These are phyloP conservation scores for Hozukius guyotensis DNA, from an alignment of 2,797 vertebrate species.

Conservation along the genomic window DNA sequence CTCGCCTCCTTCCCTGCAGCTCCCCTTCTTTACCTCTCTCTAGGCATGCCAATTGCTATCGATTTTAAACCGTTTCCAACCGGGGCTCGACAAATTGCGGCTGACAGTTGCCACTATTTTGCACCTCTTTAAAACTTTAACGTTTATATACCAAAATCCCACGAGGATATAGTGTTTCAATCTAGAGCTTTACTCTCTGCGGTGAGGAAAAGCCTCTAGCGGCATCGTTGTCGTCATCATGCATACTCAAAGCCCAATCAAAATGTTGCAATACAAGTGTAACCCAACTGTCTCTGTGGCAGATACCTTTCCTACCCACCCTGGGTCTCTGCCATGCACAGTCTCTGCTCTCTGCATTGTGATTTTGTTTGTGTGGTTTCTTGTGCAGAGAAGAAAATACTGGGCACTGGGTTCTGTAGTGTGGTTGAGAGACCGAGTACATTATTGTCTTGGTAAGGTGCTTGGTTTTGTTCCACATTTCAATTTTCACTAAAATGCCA, in stretches of 20 bases:
- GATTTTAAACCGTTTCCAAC: constrained; percentile 40
- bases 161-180: constrained; percentile 7
- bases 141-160: constrained; percentile 6
- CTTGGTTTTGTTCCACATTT: background rate
- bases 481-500: background rate
- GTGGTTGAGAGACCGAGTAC: background rate
- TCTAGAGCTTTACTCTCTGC: background rate
- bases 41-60: constrained; percentile 31
- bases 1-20: background rate
- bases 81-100: constrained; percentile 27
- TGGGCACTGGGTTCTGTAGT: constrained; percentile 12
- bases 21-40: constrained; percentile 9
- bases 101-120: constrained; percentile 36
- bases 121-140: constrained; percentile 28
- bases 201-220: constrained; percentile 18
- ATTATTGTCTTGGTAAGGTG: constrained; percentile 34
- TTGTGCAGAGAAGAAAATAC: constrained; percentile 7
- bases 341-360: background rate
- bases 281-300: constrained; percentile 10
- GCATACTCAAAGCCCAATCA: constrained; percentile 33
- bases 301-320: constrained; percentile 4
- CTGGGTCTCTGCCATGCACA: background rate
- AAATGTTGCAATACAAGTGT: constrained; percentile 48
- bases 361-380: constrained; percentile 1
- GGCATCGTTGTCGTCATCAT: constrained; percentile 27